These are phyloP conservation scores for Loripinus fragilis DNA, from an alignment of 2,888 invertebrate species.

Conservation along the genomic window DNA sequence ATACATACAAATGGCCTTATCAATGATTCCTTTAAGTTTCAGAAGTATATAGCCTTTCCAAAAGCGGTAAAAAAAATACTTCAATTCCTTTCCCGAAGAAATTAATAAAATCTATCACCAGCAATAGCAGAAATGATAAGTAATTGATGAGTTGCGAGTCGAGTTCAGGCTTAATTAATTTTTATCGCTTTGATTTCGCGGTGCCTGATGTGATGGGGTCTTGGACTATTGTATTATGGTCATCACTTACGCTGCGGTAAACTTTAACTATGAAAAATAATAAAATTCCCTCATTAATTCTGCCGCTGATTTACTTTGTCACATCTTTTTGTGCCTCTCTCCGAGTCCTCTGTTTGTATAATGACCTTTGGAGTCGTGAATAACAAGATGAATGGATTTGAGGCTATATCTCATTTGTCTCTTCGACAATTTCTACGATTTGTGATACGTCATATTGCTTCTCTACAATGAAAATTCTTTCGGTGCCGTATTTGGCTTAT, in stretches of 20 bases:
- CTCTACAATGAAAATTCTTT: background rate
- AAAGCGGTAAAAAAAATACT: background rate
- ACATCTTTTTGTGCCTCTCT: conserved; percentile 22
- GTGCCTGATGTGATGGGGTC: conserved; percentile 30
- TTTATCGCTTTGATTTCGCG: conserved; percentile 37
- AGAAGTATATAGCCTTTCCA: too few relatives aligned
- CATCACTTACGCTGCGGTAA: conserved; percentile 38
- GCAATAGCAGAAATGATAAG: conserved; percentile 7
- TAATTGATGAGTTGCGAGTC: conserved; percentile 4
- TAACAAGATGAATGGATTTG: conserved; percentile 39
- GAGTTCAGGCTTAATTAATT: conserved; percentile 25
- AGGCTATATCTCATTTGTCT: conserved; percentile 36
- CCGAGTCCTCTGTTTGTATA: conserved; percentile 42
- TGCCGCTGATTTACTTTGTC: conserved; percentile 44
- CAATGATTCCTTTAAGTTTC: too few relatives aligned
- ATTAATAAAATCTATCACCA: background rate
- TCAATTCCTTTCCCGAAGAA: background rate
- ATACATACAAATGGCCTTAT: too few relatives aligned
- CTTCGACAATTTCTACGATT: conserved; percentile 7
- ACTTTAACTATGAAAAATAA: conserved; percentile 41
- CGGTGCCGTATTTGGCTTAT: background rate
- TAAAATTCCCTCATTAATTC: conserved; percentile 51
- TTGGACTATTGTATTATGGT: conserved; percentile 35
- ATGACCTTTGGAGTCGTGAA: conserved; percentile 43
- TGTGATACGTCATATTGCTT: conserved; percentile 13